Evolutionary conservation across 2,888 invertebrate genomes (phyloP), one percentile per base, ranked within the genome.

Genomic region (Cerastis leucographa): DNA sequence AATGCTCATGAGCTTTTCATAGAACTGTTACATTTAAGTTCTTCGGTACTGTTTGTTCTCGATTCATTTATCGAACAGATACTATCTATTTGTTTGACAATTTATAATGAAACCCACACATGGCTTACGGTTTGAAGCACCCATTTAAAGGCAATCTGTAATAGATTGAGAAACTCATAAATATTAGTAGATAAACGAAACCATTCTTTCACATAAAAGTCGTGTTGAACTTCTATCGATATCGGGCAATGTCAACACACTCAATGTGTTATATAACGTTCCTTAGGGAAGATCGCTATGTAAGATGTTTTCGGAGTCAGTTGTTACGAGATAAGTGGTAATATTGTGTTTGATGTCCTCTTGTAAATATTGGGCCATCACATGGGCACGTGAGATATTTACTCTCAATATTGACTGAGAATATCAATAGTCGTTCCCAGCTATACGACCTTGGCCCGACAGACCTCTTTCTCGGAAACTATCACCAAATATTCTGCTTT

Each of bases 301-400:
- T 93, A 95, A 93, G 93, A 86, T 87, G 82, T 93, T 94, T 95
- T 95, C 90, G 90, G 92, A 94, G 92, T 91, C 91, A 92, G 94
- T 94, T 95, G 94, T 95, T 93, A 93, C 90, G 91, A 95, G 96
- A 96, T 96, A 96, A 96, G 94, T 95, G 95, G 95, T 96, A 94
- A 96, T 96, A 95, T 95, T 95, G 92, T 96, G 93, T 95, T 95
- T 95, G 95, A 94, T 94, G 93, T 94, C 89, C 92, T 90, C 92
- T 91, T 89, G 95, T 95, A 94, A 96, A 96, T 96, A 96, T 96
- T 96, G 93, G 91, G 87, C 89, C 91, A 91, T 94, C 94, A 90
- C 94, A 92, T 93, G 91, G 95, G 92, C 93, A 94, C 94, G 96
- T 95, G 96, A 95, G 95, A 94, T 96, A 94, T 96, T 96, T 94